Evolutionary conservation across 2,797 vertebrate species (phyloP), one percentile per base, ranked within the genome.

Genomic region (Tokudaia muenninki): DNA sequence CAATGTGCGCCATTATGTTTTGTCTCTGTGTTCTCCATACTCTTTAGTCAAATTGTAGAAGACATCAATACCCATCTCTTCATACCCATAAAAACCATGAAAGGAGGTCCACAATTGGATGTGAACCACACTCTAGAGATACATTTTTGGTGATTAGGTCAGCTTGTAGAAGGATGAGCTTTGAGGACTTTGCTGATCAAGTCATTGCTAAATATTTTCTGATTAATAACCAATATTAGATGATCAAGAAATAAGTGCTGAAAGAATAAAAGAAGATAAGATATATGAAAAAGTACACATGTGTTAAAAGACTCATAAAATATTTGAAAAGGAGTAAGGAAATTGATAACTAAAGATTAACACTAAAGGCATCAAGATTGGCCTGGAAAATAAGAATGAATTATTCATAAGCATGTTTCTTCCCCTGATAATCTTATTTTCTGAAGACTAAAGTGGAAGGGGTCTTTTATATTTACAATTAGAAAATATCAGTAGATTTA

Each of bases 331-430:
- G 44, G 11, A 11, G 41, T 14, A 11, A 89, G 12, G 31, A 97
- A 84, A 47, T 90, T 75, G 77, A 95, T 94, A 92, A 75, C 17
- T 24, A 81, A 0, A 74, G 37, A 94, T 65, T 88, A 91, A 80
- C 96, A 94, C 87, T 8, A 83, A 90, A 82, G 2, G 24, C 67
- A 1, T 94, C n/a, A 95, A 37, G 41, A 34, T n/a, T 95, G 5
- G 31, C 90, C 82, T 92, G 12, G 61, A 96, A 91, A 63, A 65
- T 93, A 70, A 89, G 81, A n/a, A 52, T 79, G 26, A 94, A 79
- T 90, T 90, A 16, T 31, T 75, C 31, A 83, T 89, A 52, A 87
- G 37, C 10, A 37, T 91, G n/a, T 87, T 90, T 96, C 29, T 80
- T 63, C 92, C 16, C 16, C 31, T 10, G 37, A 80, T 22, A 95